Base-by-base conservation (phyloP, 1,140 invertebrate species). In the Drosophila busckii region DNA sequence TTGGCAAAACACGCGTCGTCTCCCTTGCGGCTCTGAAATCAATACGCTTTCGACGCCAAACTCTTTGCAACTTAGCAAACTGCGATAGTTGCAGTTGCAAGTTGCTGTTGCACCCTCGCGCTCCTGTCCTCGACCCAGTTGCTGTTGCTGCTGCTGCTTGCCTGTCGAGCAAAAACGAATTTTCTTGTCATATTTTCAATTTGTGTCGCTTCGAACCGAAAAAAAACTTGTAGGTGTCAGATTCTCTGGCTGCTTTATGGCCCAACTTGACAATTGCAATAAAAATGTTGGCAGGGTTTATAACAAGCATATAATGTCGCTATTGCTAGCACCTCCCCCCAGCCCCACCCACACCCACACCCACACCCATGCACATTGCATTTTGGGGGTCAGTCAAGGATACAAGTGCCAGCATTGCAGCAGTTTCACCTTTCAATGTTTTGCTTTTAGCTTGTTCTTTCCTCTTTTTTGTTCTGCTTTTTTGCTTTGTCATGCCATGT, bases 141-240 rank as follows among this genome's bases (percentile, higher is more conserved):
- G 58, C 22, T 23, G 44, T 45, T 65, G 42, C n/a, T n/a, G n/a
- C n/a, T n/a, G n/a, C n/a, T n/a, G n/a, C n/a, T n/a, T n/a, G 10
- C 32, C 22, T 55, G 34, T 41, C 35, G 34, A 48, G 58, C 35
- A 62, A 56, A 71, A 78, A 67, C 75, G 75, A 80, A 80, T 80
- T 80, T 80, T 80, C 75, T 82, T 80, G 69, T 80, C 75, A 80
- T 80, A 80, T 82, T 80, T 80, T 80, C 75, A 82, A 82, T 80
- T 80, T 80, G 75, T 80, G 75, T 80, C 69, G 64, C 46, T 38
- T 66, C 59, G 66, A 56, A 46, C 35, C 40, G 35, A 35, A 56
- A 29, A 44, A 35, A 35, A 49, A 66, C 38, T 69, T 73, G 69
- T 69, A 69, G 75, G 69, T 80, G 75, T 75, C 75, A 68, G 56